Evolutionary conservation across 2,797 vertebrate genomes (phyloP).

Genomic region (Mus caroli): DNA sequence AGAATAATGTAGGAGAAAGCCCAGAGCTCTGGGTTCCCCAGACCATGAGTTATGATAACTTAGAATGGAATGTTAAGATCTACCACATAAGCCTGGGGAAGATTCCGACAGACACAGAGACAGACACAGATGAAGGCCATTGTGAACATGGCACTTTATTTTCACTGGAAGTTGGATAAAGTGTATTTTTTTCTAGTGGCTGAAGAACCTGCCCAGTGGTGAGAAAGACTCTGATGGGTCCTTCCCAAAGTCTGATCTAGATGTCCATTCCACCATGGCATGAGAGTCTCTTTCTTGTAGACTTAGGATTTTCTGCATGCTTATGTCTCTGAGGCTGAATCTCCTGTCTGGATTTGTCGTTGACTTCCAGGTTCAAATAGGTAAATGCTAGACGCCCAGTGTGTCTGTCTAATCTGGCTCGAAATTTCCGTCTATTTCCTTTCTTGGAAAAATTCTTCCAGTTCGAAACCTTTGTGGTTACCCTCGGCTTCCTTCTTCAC

Average conservation of each 20-base stretch:
- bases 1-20: not conserved
- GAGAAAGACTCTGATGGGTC: not conserved
- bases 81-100: not conserved
- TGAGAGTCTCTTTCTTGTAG: not conserved
- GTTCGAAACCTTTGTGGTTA: slow-evolving; percentile 5
- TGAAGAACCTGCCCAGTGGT: not conserved
- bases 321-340: not conserved
- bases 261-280: not conserved
- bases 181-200: not conserved
- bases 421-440: not conserved
- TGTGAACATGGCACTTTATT: not conserved
- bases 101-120: not conserved
- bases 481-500: not conserved
- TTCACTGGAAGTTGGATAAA: not conserved
- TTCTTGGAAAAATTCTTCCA: slow-evolving; percentile 12
- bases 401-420: not conserved
- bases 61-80: not conserved
- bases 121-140: not conserved
- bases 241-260: not conserved
- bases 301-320: not conserved
- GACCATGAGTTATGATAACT: not conserved
- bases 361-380: not conserved
- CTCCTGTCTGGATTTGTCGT: not conserved
- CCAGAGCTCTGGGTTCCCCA: not conserved
- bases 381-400: not conserved